These are phyloP conservation scores for Cydia splendana DNA, from an alignment of 1,140 invertebrate species.

Conservation along the genomic window DNA sequence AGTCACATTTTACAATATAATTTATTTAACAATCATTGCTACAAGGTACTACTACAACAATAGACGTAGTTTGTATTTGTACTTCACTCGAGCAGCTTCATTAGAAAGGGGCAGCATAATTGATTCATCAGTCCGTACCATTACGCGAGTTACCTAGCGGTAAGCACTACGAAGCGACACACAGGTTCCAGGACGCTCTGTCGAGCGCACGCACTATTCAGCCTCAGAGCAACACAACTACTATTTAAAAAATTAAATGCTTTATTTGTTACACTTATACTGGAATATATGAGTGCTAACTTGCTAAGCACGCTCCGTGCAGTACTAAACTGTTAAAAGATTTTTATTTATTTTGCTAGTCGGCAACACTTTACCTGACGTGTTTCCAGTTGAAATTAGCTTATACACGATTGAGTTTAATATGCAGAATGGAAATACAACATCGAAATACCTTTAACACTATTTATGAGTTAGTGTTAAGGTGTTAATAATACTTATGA, in stretches of 20 bases:
- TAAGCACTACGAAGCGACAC: constrained; percentile 6
- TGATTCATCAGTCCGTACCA: neutral
- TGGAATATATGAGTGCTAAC: constrained; percentile 7
- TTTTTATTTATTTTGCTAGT: neutral
- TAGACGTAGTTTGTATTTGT: neutral
- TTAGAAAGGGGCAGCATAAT: neutral
- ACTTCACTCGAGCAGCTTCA: neutral
- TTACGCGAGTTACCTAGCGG: constrained; percentile 11
- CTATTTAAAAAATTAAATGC: neutral
- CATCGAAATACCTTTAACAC: no score
- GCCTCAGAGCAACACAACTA: constrained; percentile 11
- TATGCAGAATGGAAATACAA: no score
- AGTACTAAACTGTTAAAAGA: neutral
- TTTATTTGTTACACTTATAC: constrained; percentile 3
- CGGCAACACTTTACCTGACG: no score
- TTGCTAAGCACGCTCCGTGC: neutral
- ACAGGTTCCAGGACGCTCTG: neutral
- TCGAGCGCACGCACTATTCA: neutral
- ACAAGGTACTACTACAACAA: neutral
- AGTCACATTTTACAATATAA: neutral
- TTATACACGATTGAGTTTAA: no score
- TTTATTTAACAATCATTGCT: neutral
- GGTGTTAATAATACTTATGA: no score
- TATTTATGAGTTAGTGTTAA: no score
- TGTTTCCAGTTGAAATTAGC: no score